phyloP scores from a whole-genome alignment of 2,797 vertebrate genomes.

The Manis crassicaudata region DNA sequence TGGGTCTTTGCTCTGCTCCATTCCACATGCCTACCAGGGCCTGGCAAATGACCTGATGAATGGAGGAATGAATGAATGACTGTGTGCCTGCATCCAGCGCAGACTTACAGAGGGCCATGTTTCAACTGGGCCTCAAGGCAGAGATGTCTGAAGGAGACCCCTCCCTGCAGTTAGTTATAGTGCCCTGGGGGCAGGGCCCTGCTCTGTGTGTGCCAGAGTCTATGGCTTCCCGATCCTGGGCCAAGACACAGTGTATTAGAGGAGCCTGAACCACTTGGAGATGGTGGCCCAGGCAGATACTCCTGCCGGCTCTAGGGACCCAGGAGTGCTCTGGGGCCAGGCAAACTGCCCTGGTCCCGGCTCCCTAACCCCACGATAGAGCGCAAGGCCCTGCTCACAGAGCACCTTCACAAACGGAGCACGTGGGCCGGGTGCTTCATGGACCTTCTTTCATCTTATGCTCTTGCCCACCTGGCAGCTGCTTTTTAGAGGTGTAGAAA shows the following conservation, averaged over 20 bases:
- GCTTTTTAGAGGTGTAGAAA: neutral
- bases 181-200: accelerated
- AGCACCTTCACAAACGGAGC: neutral
- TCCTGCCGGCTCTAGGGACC: neutral
- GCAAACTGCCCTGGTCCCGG: accelerated
- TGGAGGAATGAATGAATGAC: neutral
- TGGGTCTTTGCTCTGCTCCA: neutral
- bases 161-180: neutral
- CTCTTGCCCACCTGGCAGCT: neutral
- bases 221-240: neutral
- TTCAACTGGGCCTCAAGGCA: neutral
- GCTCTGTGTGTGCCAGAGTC: no score
- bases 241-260: neutral
- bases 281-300: neutral
- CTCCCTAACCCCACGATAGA: neutral
- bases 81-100: neutral
- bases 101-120: neutral
- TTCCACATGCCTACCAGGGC: neutral
- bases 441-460: neutral
- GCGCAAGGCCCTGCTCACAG: accelerated
- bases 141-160: neutral
- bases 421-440: neutral
- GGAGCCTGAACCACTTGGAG: neutral
- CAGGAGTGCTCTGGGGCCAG: neutral
- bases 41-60: neutral